Percentiles rank a stretch among this genome's conserved stretches.
Evolutionary conservation across 2,113 vertebrate species (phyloP).

Genomic region (Accipiter virgatus): DNA sequence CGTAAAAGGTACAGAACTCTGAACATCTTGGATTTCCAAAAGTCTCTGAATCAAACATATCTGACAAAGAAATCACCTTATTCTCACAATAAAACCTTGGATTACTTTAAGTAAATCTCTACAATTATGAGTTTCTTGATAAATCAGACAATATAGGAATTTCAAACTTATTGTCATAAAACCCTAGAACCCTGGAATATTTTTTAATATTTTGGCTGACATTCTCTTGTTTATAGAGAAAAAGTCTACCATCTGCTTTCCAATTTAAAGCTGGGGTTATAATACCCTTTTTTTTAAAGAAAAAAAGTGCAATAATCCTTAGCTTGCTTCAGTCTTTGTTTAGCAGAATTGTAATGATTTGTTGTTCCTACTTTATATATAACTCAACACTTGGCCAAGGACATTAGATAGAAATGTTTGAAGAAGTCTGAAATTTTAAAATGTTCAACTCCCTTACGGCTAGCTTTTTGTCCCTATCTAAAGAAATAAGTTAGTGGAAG

Average conservation of each 20-base stretch:
- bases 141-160: not conserved
- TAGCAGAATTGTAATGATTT: not conserved
- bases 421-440: not conserved
- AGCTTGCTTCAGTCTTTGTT: not conserved
- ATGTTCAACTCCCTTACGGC: not conserved
- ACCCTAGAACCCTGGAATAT: not conserved
- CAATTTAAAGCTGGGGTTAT: not conserved
- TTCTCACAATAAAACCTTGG: not conserved
- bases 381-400: not conserved
- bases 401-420: not conserved
- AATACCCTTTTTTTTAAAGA: not conserved
- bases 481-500: not conserved
- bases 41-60: not conserved
- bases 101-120: not conserved
- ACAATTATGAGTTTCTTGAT: not conserved
- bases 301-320: not conserved
- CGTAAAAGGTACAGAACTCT: not conserved
- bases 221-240: not conserved
- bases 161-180: not conserved
- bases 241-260: not conserved
- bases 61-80: not conserved
- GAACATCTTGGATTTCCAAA: not conserved
- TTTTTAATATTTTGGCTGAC: not conserved
- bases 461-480: not conserved
- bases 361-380: not conserved